A percentile compares a stretch with the other conserved stretches of the same genome.
Conservation (phyloP, 2,113 vertebrate species). For the Oryctolagus cuniculus region DNA sequence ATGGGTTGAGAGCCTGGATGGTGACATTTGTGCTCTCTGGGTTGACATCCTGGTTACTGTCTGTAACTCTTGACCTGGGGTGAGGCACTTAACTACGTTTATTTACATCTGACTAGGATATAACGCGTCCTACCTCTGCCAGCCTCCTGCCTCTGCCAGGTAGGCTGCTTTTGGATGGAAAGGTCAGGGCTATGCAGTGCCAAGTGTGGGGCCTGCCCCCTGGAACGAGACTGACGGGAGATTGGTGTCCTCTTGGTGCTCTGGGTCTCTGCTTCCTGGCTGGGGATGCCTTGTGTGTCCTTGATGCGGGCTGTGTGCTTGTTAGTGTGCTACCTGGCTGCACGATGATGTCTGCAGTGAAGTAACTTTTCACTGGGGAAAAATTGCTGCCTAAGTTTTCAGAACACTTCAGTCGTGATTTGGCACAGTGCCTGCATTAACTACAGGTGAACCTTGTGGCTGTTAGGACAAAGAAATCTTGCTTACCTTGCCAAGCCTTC, state of each 20-base stretch:
- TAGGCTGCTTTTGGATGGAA: not conserved
- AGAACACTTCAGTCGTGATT: not conserved
- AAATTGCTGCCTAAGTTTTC: not conserved
- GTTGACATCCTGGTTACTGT: not conserved
- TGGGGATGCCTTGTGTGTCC: not conserved
- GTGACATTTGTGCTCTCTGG: not conserved
- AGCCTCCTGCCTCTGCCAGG: not conserved
- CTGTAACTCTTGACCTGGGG: not conserved
- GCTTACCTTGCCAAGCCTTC: not conserved
- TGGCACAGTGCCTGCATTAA: not conserved
- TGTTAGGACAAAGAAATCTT: not conserved
- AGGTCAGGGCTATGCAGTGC: not conserved
- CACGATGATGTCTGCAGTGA: not conserved
- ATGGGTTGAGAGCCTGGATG: not conserved
- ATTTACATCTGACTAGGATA: not conserved
- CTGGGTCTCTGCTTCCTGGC: not conserved
- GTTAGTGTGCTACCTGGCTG: not conserved
- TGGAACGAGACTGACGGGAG: not conserved
- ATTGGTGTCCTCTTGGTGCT: too few relatives aligned
- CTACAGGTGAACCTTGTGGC: not conserved
- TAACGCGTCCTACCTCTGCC: not conserved
- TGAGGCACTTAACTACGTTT: not conserved
- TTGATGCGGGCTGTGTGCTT: not conserved
- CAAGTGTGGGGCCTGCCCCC: not conserved
- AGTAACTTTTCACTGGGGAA: constrained; percentile 13